Conservation (phyloP, 2,797 vertebrate genomes). For the Rhinatrema bivittatum region DNA sequence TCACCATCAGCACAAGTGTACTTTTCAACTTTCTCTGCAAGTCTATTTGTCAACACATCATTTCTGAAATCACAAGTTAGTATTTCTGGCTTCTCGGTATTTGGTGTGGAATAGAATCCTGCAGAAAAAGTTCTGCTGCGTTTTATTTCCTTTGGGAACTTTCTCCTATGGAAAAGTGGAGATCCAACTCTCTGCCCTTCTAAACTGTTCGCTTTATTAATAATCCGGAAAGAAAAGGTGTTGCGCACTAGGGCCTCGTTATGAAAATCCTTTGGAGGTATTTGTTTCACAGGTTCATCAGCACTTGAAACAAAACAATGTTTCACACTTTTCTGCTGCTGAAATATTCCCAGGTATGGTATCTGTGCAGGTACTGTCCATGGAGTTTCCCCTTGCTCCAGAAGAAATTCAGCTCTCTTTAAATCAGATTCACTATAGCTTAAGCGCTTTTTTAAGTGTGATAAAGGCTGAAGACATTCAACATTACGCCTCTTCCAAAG, state of each 20-base stretch:
- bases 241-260: constrained; percentile 44
- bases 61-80: neutral
- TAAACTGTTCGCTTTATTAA: constrained; percentile 39
- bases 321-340: constrained; percentile 44
- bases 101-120: constrained; percentile 40
- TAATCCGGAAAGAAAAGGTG: constrained; percentile 63
- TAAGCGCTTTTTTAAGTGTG: constrained; percentile 55
- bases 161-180: constrained; percentile 37
- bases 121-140: constrained; percentile 67
- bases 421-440: constrained; percentile 89
- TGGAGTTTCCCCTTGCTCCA: constrained; percentile 58
- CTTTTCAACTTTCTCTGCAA: constrained; percentile 10
- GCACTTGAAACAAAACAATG: constrained; percentile 7
- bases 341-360: constrained; percentile 27
- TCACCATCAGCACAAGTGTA: constrained; percentile 14
- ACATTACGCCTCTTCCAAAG: constrained; percentile 64
- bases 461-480: constrained; percentile 51
- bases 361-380: constrained; percentile 48
- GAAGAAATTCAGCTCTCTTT: constrained; percentile 48
- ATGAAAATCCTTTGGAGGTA: constrained; percentile 30
- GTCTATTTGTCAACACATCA: constrained; percentile 11
- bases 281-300: neutral
- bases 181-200: constrained; percentile 29
- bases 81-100: constrained; percentile 23
- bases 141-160: constrained; percentile 48